phyloP scores from a whole-genome alignment of 2,797 vertebrate genomes.

The Premnoplex brunnescens region DNA sequence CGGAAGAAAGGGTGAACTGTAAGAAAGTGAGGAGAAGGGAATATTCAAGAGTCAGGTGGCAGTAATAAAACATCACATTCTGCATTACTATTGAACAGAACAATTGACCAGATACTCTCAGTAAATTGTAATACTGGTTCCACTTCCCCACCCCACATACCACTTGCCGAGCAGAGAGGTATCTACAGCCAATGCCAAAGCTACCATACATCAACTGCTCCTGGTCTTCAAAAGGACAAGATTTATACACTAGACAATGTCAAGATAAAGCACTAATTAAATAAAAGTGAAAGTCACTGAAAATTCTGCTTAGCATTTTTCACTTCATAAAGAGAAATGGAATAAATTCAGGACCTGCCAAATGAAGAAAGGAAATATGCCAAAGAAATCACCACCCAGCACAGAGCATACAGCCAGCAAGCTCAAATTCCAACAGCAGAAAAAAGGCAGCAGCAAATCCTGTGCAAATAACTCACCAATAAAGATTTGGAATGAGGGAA shows the following conservation, averaged over 20 bases:
- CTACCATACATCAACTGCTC: background rate
- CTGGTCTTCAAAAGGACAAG: conserved; percentile 11
- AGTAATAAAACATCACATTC: background rate
- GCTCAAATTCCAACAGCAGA: background rate
- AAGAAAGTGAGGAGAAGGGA: background rate
- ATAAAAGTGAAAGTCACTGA: background rate
- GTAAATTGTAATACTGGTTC: background rate
- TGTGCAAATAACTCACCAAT: background rate
- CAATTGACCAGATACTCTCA: background rate
- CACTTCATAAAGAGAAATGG: conserved; percentile 21
- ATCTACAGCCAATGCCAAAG: background rate
- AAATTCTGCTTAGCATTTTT: conserved; percentile 23
- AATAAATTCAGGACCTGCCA: conserved; percentile 15
- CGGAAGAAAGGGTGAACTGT: background rate
- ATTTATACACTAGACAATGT: background rate
- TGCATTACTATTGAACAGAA: background rate
- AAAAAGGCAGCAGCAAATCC: background rate
- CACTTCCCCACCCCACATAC: background rate
- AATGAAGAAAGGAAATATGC: background rate
- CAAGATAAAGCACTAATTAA: conserved; percentile 15
- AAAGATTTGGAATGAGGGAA: background rate
- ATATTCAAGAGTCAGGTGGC: background rate
- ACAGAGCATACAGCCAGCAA: background rate
- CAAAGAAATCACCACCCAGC: conserved; percentile 1
- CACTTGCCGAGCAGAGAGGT: background rate